Conservation (phyloP, 2,797 vertebrate species). For the Sebastes trivittatus region DNA sequence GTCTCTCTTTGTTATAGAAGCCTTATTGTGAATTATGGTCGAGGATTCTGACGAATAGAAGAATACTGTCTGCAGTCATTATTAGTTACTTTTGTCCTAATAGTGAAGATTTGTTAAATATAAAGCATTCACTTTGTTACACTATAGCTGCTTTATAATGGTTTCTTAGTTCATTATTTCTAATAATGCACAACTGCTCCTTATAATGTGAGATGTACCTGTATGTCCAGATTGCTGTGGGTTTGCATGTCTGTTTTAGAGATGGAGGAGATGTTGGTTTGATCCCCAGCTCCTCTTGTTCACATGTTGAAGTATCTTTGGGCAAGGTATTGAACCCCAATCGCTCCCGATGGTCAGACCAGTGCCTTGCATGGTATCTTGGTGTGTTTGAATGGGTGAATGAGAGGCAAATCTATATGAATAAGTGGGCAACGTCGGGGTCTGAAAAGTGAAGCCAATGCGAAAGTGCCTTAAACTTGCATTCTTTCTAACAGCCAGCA, state of each 20-base stretch:
- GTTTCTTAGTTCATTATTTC: background rate
- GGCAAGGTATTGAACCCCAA: background rate
- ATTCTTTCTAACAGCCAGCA: too few species aligned
- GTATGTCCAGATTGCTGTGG: background rate
- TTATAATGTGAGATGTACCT: background rate
- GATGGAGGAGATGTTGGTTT: background rate
- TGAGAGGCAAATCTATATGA: background rate
- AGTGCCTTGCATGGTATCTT: background rate
- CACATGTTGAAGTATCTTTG: background rate
- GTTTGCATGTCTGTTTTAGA: background rate
- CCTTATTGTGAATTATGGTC: conserved; percentile 20
- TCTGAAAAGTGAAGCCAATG: too few species aligned
- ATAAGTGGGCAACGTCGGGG: too few species aligned
- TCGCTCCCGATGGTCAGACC: background rate
- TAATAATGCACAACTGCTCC: background rate
- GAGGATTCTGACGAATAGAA: background rate
- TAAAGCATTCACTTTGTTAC: background rate
- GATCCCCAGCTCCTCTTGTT: background rate
- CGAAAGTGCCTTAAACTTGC: too few species aligned
- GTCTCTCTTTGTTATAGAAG: conserved; percentile 2
- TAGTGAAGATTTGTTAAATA: background rate
- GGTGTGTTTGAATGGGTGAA: background rate
- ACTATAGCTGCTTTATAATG: background rate
- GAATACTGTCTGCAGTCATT: background rate
- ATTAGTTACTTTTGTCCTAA: background rate